Conservation (phyloP, 2,797 vertebrate genomes). For the Rhinogobio ventralis region DNA sequence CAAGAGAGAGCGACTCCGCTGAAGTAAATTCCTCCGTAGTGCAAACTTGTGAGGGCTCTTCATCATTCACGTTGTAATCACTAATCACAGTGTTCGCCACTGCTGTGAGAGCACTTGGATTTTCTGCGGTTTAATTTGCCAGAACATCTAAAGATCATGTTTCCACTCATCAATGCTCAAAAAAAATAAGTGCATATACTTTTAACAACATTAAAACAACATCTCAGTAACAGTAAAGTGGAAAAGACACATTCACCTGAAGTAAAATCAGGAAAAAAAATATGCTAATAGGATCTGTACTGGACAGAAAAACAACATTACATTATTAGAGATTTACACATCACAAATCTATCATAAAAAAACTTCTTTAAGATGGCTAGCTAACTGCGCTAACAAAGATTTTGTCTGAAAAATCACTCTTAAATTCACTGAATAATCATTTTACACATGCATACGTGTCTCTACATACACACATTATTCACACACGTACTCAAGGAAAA, state of each 20-base stretch:
- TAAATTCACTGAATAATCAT: constrained; percentile 14
- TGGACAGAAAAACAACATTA: background rate
- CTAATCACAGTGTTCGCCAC: constrained; percentile 2
- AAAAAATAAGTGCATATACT: background rate
- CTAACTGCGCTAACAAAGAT: background rate
- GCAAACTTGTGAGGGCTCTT: constrained; percentile 31
- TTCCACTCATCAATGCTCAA: background rate
- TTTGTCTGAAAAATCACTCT: background rate
- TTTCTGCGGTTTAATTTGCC: background rate
- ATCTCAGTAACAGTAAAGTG: background rate
- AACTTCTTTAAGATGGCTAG: background rate
- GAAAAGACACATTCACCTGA: background rate
- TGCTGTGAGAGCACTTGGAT: constrained; percentile 18
- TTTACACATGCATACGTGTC: constrained; percentile 23
- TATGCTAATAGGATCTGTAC: background rate
- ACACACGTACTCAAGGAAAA: constrained; percentile 55
- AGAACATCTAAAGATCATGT: background rate
- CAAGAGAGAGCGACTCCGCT: constrained; percentile 13
- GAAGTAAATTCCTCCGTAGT: constrained; percentile 28
- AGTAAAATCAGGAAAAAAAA: background rate
- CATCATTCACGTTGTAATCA: constrained; percentile 7
- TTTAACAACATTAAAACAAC: background rate
- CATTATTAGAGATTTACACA: background rate
- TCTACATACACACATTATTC: constrained; percentile 43
- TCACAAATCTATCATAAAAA: background rate